These are phyloP conservation scores for Merluccius polli DNA, from an alignment of 2,797 vertebrate species.

Conservation along the genomic window DNA sequence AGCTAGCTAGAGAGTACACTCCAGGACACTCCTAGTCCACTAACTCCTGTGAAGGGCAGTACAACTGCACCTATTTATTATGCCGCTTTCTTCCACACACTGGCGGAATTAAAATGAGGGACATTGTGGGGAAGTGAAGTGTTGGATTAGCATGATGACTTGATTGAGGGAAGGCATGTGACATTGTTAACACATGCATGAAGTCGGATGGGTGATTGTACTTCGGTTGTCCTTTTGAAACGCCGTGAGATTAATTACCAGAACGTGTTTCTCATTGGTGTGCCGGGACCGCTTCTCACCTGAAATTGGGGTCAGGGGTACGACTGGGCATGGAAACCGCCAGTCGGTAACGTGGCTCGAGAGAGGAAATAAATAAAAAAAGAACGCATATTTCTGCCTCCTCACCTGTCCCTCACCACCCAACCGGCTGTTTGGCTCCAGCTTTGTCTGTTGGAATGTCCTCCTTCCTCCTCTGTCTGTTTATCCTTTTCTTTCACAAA, in stretches of 20 bases:
- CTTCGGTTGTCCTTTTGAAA: too few species aligned
- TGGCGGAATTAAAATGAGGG: too few species aligned
- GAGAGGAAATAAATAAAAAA: background rate
- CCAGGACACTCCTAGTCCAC: background rate
- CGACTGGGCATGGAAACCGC: too few species aligned
- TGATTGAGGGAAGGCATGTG: background rate
- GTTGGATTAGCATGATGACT: background rate
- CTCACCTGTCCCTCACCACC: background rate
- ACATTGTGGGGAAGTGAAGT: background rate
- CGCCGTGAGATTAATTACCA: background rate
- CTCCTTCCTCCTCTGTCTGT: background rate
- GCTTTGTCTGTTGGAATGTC: too few species aligned
- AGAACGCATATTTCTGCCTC: too few species aligned
- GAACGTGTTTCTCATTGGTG: background rate
- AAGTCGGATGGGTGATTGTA: too few species aligned
- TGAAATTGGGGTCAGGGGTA: background rate
- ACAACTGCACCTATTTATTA: background rate
- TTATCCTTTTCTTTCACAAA: too few species aligned
- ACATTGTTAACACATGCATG: too few species aligned
- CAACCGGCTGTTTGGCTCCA: background rate
- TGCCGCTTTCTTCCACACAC: background rate
- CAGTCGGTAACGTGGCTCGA: too few species aligned
- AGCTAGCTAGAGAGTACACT: background rate
- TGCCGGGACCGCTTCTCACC: background rate
- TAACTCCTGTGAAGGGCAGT: background rate